These are phyloP conservation scores for Lasioglossum albipes DNA, from an alignment of 1,140 invertebrate genomes.

Conservation along the genomic window DNA sequence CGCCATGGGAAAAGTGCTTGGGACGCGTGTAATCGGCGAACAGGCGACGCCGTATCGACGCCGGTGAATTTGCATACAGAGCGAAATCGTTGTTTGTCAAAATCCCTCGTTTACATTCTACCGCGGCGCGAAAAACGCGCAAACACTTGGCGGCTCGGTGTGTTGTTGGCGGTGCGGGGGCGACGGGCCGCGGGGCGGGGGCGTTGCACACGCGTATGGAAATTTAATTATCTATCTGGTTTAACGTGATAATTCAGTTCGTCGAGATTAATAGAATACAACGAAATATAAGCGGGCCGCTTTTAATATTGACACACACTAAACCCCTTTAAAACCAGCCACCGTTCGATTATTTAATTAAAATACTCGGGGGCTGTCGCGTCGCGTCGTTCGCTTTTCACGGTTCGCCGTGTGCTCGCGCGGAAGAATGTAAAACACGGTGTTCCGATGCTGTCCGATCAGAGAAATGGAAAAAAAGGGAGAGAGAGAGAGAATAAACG, in stretches of 20 bases:
- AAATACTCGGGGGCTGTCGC: conserved; percentile 33
- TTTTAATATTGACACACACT: conserved; percentile 58
- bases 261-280: conserved; percentile 61
- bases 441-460: conserved; percentile 25
- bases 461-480: conserved; percentile 1
- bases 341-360: conserved; percentile 63
- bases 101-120: conserved; percentile 40
- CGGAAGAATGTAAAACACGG: conserved; percentile 51
- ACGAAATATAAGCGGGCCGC: conserved; percentile 47
- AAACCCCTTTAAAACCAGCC: conserved; percentile 59
- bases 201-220: conserved; percentile 47
- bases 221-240: conserved; percentile 66
- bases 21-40: conserved; percentile 25
- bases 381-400: conserved; percentile 42
- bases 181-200: not conserved
- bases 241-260: conserved; percentile 58
- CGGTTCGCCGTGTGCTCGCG: conserved; percentile 44
- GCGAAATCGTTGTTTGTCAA: conserved; percentile 48
- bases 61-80: conserved; percentile 38
- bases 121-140: conserved; percentile 17
- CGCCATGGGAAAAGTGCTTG: conserved; percentile 11
- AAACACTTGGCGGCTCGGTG: not conserved
- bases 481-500: not conserved
- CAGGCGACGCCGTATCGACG: conserved; percentile 6
- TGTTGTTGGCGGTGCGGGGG: not conserved